Evolutionary conservation across 2,797 vertebrate genomes (phyloP).

Genomic region (Garrulus glandarius): DNA sequence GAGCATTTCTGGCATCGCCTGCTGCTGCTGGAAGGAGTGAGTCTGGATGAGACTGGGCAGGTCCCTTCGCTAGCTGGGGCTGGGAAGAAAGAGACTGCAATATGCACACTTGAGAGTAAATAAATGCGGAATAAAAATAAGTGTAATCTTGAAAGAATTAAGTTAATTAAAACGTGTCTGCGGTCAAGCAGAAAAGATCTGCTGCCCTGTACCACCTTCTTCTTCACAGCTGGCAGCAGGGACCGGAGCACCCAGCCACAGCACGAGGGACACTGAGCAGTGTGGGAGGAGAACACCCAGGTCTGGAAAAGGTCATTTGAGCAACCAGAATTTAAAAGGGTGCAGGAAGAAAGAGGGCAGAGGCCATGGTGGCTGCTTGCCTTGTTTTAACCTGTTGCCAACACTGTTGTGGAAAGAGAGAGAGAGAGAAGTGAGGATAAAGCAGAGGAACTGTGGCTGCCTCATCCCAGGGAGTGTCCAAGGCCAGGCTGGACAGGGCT

Average conservation of each 20-base stretch:
- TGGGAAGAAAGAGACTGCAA: not conserved
- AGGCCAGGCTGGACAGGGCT: not conserved
- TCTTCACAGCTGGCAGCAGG: accelerated
- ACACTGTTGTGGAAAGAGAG: not conserved
- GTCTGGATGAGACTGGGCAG: not conserved
- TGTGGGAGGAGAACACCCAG: not conserved
- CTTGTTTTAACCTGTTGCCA: not conserved
- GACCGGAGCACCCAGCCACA: accelerated
- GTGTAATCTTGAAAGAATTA: not conserved
- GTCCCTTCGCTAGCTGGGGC: not conserved
- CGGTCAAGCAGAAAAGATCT: accelerated
- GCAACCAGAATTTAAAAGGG: not conserved
- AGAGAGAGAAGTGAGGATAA: not conserved
- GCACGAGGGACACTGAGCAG: not conserved
- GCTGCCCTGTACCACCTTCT: not conserved
- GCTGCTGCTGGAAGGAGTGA: not conserved
- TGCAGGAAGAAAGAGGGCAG: not conserved
- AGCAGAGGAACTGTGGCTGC: not conserved
- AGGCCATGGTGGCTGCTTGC: not conserved
- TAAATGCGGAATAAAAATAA: not conserved
- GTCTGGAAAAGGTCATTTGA: not conserved
- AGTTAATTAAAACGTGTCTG: not conserved
- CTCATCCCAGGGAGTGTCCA: not conserved
- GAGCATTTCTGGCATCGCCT: not conserved
- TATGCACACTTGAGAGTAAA: not conserved